Conservation (phyloP, 1,140 invertebrate genomes). For the Paracyclopina nana region DNA sequence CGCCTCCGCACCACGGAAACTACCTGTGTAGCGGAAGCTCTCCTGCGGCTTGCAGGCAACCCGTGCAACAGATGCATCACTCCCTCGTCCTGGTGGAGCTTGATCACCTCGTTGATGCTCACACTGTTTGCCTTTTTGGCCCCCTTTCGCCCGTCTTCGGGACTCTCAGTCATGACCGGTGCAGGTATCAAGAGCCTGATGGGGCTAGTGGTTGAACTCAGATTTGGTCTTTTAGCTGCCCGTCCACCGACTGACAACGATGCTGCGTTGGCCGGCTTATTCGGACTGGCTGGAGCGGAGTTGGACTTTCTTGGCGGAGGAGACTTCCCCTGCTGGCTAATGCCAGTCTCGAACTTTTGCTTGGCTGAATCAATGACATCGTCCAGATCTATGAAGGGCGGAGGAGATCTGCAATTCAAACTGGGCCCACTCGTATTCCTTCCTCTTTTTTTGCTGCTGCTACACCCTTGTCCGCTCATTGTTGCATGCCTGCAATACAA, state of each 20-base stretch:
- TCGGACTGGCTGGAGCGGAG: too few relatives aligned
- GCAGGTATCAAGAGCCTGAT: too few relatives aligned
- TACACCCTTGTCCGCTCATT: background rate
- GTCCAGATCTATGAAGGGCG: background rate
- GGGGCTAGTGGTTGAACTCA: too few relatives aligned
- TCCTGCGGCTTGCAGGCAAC: background rate
- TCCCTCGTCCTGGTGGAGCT: slow-evolving; percentile 10
- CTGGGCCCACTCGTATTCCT: background rate
- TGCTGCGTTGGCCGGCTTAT: too few relatives aligned
- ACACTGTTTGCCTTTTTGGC: background rate
- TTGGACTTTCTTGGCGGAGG: too few relatives aligned
- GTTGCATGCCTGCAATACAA: background rate
- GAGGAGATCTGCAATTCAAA: background rate
- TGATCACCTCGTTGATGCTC: background rate
- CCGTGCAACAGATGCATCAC: slow-evolving; percentile 4
- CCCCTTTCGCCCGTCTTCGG: background rate
- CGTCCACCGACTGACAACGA: too few relatives aligned
- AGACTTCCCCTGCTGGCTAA: background rate
- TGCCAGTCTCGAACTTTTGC: background rate
- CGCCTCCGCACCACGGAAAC: background rate
- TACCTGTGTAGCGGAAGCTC: slow-evolving; percentile 5
- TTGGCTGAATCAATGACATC: slow-evolving; percentile 9
- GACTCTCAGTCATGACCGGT: background rate
- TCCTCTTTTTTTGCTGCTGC: background rate
- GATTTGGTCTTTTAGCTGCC: too few relatives aligned